Conservation (phyloP, 2,113 vertebrate species). For the Rhizomys pruinosus region DNA sequence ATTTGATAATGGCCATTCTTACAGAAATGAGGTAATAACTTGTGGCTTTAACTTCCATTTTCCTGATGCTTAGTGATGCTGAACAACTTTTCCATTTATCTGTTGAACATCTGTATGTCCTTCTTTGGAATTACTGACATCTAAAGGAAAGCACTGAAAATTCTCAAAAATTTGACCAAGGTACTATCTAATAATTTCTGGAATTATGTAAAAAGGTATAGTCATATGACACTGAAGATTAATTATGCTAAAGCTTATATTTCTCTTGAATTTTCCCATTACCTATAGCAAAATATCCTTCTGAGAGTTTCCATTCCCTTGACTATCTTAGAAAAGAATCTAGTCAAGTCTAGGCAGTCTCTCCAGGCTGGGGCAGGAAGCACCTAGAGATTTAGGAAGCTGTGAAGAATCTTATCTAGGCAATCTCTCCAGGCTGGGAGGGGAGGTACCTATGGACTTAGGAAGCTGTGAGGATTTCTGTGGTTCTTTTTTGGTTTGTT, state of each 20-base stretch:
- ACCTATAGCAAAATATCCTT: conserved; percentile 3
- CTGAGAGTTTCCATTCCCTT: not conserved
- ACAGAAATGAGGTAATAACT: not conserved
- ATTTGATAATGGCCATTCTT: not conserved
- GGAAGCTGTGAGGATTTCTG: conserved; percentile 8
- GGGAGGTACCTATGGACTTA: not conserved
- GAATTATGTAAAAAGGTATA: conserved; percentile 47
- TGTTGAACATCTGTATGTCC: not conserved
- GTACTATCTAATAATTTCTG: conserved; percentile 25
- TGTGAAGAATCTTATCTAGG: too few species aligned
- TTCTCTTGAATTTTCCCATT: conserved; percentile 38
- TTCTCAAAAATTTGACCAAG: conserved; percentile 16
- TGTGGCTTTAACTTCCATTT: not conserved
- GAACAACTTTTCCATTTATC: not conserved
- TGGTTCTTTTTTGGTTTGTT: conserved; percentile 10
- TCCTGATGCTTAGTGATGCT: not conserved
- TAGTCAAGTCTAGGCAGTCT: not conserved
- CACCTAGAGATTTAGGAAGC: conserved; percentile 10
- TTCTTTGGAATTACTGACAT: conserved; percentile 3
- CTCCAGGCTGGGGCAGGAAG: not conserved
- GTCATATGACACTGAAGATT: not conserved
- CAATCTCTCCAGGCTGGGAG: conserved; percentile 7
- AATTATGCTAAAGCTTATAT: not conserved
- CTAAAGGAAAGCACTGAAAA: conserved; percentile 39
- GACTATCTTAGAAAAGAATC: not conserved